Evolutionary conservation across 2,888 invertebrate species (phyloP), one percentile per base, ranked within the genome.

Genomic region (Coecobrya sp.): DNA sequence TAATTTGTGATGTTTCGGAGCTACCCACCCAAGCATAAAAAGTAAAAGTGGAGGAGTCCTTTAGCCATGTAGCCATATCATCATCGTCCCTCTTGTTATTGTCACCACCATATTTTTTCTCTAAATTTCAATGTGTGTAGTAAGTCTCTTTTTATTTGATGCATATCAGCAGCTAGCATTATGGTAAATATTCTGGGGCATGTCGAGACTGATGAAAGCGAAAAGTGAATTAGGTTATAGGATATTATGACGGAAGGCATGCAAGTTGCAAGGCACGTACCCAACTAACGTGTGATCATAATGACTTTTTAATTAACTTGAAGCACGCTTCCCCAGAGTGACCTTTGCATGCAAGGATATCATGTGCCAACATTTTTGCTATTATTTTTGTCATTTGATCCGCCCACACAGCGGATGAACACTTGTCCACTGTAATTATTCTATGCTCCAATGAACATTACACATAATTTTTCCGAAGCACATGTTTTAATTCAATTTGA

Each of bases 261-360:
- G n/a, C 25, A 22, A 59, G 8, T 7, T 5, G 22, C 27, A 36
- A 11, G 11, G 1, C 3, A 30, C 68, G 5, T 11, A 27, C 68
- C 68, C 19, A 8, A 45, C 45, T 45, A 16, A 85, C 65, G 27
- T 36, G 70, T 70, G 70, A n/a, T 36, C 70, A 11, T 79, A 89
- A 89, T 89, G 89, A 82, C 89, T 89, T 89, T 89, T 89, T 89
- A 89, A 89, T 89, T 89, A 89, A 89, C 82, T 68, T 22, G 45
- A 22, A 76, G 49, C 65, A 62, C 59, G 49, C 62, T 49, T 84
- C 65, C 16, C 59, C 27, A 25, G 36, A 52, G 11, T 49, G 79
- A 49, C 19, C 11, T 49, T n/a, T 19, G 10, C 16, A 52, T 76
- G 45, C n/a, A 7, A 36, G 36, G 7, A 36, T 36, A 4, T 36